Evolutionary conservation across 2,888 invertebrate species (phyloP).

Genomic region (Drosophila engyochracea): DNA sequence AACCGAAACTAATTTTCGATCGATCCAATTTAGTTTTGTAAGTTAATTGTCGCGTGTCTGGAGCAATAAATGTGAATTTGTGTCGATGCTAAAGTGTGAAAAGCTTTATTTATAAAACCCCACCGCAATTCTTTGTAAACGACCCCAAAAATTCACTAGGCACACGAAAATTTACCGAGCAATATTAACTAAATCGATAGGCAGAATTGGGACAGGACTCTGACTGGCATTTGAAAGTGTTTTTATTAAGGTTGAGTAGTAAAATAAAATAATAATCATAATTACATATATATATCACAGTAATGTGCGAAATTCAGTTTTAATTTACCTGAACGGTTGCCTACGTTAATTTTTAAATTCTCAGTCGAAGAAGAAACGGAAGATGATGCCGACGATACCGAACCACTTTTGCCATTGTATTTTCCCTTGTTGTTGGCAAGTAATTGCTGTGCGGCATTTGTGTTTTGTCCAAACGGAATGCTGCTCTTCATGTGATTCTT

Average conservation of each 20-base stretch:
- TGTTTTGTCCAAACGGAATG: conserved; percentile 86
- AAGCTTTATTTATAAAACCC: background rate
- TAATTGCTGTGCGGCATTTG: conserved; percentile 77
- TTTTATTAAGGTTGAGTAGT: background rate
- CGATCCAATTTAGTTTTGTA: background rate
- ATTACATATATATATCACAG: background rate
- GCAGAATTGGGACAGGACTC: background rate
- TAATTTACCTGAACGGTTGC: conserved; percentile 82
- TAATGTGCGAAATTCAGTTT: too few species aligned
- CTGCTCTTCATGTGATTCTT: conserved; percentile 87
- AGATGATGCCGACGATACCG: conserved; percentile 83
- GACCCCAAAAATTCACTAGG: background rate
- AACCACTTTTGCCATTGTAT: conserved; percentile 83
- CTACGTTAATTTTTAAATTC: conserved; percentile 83
- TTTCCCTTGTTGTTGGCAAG: conserved; percentile 81
- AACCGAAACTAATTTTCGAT: background rate
- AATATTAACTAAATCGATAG: background rate
- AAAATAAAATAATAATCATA: background rate
- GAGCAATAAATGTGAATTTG: conserved; percentile 3
- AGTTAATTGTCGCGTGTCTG: conserved; percentile 11
- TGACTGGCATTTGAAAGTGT: background rate
- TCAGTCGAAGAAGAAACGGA: conserved; percentile 84
- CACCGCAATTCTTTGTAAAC: background rate
- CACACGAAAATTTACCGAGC: too few species aligned
- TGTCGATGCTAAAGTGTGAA: background rate